Base-by-base conservation (phyloP, 92 coral and sea anemone genomes). In the Siderastrea siderea region DNA sequence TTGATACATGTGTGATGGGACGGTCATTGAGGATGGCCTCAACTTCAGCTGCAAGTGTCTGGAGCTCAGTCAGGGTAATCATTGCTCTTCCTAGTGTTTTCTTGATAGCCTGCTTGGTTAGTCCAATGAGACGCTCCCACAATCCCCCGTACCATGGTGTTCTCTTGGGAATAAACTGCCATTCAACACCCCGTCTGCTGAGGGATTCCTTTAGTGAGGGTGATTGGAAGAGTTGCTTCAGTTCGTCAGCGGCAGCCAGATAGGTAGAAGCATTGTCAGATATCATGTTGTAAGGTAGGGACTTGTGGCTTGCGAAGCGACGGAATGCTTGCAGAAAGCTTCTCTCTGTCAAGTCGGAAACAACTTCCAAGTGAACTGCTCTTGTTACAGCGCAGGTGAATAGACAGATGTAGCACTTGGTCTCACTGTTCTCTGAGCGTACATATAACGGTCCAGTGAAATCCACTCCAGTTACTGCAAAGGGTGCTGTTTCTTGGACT, bases 141-240 rank as follows among this genome's bases (percentile, higher is more conserved):
- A 91, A 88, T 47, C 94, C 91, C 17, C 94, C 93, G 65, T 80
- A 85, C 93, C 92, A 93, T 2, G 91, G 91, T 17, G 89, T 93
- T 5, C 93, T 19, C 49, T 94, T 88, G 1, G 94, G 94, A 52
- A 94, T 94, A 58, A 94, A 89, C 8, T 82, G 46, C 94, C 97
- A 91, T 8, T 89, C 92, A 13, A 91, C 85, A 9, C 86, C 90
- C 62, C 78, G 86, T 49, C 81, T 53, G 63, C 71, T 70, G 51
- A 91, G 54, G 59, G 65, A 3, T 49, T 91, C 88, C 77, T 87
- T 94, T 55, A 94, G 81, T 7, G 90, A 69, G 0, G 84, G 90
- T 5, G 93, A 86, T 19, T 91, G 61, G 66, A 86, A 86, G 67
- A 94, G 85, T 50, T 74, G 78, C 51, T 80, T 81, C 47, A 94